Evolutionary conservation across 2,113 vertebrate genomes (phyloP), one percentile per base, ranked within the genome.

Genomic region (Nestor notabilis): DNA sequence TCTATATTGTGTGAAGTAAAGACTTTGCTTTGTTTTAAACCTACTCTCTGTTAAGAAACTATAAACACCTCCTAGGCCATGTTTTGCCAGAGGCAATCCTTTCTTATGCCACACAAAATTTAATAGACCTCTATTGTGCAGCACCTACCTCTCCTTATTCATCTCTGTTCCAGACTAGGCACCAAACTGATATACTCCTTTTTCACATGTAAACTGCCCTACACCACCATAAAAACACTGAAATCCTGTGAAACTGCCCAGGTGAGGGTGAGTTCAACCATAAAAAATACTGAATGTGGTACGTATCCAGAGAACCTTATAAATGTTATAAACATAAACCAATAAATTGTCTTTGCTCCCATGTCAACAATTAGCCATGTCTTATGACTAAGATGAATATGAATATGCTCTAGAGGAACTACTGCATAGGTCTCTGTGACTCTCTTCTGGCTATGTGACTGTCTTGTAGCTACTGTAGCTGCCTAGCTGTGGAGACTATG

Each of bases 11-110:
- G 46, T 58, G 60, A 93, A 66, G 27, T 43, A 47, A 33, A 43
- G 43, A 33, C 8, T 64, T 84, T 85, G n/a, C 47, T 88, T 94
- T 84, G 37, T 78, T 92, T 84, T 95, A 81, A 95, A 89, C 64
- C 60, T 89, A 33, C 25, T 87, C 91, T 23, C 66, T 66, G 31
- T 63, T 81, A 89, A 87, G 63, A 83, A 91, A 50, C 31, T 84
- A 74, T 70, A 87, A 90, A 87, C 68, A 74, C 27, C 27, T 81
- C 28, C 1, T 53, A 66, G 41, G 33, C 8, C 0, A 0, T 74
- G 31, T 83, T 95, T 93, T 58, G 77, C 83, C 28, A 46, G 46
- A 94, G 47, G 50, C 52, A 91, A 94, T 61, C 23, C 41, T 87
- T 93, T 70, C 53, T 44, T 47, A 37, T 44, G 43, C 50, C 46